Conservation (phyloP, 92 coral and sea anemone species). For the Meandrina meandrites region DNA sequence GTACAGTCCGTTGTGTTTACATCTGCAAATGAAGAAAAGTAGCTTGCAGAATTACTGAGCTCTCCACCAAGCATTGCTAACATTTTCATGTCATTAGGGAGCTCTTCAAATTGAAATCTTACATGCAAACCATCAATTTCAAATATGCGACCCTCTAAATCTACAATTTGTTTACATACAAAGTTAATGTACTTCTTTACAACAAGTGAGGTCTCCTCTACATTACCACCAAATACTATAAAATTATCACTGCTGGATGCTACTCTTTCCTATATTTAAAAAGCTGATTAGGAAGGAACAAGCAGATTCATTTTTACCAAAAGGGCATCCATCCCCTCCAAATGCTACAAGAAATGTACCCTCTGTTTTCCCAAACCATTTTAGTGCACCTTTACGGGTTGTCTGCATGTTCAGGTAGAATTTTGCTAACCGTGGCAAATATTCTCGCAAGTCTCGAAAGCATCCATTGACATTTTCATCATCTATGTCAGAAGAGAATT, state of each 20-base stretch:
- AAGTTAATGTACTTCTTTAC: conserved; percentile 41
- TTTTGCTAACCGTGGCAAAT: conserved; percentile 68
- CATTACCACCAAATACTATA: conserved; percentile 63
- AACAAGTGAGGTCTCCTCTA: conserved; percentile 59
- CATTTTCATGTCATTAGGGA: conserved; percentile 63
- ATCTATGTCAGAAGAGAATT: conserved; percentile 57
- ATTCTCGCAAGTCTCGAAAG: conserved; percentile 70
- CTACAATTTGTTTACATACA: conserved; percentile 57
- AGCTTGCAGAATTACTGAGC: conserved; percentile 60
- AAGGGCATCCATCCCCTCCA: conserved; percentile 75
- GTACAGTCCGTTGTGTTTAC: conserved; percentile 54
- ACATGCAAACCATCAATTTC: conserved; percentile 59
- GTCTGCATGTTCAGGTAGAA: conserved; percentile 55
- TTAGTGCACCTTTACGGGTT: conserved; percentile 50
- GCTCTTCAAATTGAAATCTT: conserved; percentile 62
- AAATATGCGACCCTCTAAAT: conserved; percentile 51
- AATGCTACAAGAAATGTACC: conserved; percentile 70
- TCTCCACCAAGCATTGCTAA: too few relatives aligned
- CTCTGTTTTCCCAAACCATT: conserved; percentile 79
- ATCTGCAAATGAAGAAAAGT: conserved; percentile 66
- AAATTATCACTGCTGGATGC: conserved; percentile 61
- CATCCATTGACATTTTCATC: conserved; percentile 67
- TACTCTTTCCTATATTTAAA: conserved; percentile 71
- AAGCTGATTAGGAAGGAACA: conserved; percentile 74
- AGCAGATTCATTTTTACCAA: conserved; percentile 74